Evolutionary conservation across 2,797 vertebrate genomes (phyloP).

Genomic region (Thamnophis elegans): DNA sequence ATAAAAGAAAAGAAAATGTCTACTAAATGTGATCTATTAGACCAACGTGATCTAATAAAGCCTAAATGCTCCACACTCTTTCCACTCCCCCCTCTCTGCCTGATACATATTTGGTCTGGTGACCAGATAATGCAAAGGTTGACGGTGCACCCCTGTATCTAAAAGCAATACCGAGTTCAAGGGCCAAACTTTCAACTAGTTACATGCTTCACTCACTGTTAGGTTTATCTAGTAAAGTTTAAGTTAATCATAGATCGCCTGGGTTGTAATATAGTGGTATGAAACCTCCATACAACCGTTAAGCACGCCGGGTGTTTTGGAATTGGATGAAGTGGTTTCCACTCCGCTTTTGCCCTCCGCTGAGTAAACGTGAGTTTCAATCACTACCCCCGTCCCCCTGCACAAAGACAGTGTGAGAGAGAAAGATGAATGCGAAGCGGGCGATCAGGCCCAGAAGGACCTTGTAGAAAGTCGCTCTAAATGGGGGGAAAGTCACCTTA

Average conservation of each 20-base stretch:
- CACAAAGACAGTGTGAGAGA: background rate
- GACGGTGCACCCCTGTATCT: background rate
- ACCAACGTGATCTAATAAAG: background rate
- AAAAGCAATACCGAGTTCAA: background rate
- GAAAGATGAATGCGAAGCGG: background rate
- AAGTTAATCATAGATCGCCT: background rate
- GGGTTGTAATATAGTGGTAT: background rate
- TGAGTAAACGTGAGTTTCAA: background rate
- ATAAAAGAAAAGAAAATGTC: background rate
- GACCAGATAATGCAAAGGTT: background rate
- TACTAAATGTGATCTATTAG: background rate
- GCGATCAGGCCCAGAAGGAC: background rate
- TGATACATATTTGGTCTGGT: too few species aligned
- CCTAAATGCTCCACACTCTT: background rate
- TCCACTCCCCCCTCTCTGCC: background rate
- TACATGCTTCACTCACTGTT: too few species aligned
- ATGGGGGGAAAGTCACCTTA: background rate
- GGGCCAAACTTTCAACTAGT: background rate
- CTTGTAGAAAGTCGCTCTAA: background rate
- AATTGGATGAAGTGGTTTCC: background rate
- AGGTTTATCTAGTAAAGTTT: background rate
- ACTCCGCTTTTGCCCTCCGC: too few species aligned
- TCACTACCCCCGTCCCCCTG: background rate
- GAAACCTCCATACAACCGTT: background rate
- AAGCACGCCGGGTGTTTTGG: background rate